Evolutionary conservation across 2,888 invertebrate genomes (phyloP).

Genomic region (Phengaris alcon): DNA sequence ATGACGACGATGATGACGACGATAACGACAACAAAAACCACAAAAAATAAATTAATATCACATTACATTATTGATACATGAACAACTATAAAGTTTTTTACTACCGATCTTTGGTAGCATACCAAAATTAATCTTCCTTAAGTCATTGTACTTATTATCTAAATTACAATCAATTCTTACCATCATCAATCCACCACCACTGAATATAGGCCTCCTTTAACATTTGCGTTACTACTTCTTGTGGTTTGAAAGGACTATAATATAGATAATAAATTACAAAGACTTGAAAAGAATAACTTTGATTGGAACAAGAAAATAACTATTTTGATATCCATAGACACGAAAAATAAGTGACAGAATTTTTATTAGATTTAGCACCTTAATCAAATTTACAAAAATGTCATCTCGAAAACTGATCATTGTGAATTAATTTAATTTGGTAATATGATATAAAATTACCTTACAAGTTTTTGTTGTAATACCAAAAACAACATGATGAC

Average conservation of each 20-base stretch:
- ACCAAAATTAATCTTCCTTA: neutral
- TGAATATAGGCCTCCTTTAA: slow-evolving; percentile 2
- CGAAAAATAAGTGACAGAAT: no score
- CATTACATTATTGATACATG: neutral
- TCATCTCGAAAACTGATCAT: neutral
- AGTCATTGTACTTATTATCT: neutral
- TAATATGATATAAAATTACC: neutral
- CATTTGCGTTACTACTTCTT: neutral
- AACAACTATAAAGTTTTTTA: neutral
- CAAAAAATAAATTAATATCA: neutral
- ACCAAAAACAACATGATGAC: neutral
- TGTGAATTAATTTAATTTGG: neutral
- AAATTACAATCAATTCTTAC: neutral
- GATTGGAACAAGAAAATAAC: neutral
- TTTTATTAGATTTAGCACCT: neutral
- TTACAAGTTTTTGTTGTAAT: neutral
- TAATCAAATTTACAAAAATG: neutral
- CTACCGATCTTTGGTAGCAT: neutral
- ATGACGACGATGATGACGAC: neutral
- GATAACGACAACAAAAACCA: neutral
- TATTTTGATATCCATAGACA: neutral
- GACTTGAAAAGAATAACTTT: neutral
- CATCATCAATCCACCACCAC: neutral
- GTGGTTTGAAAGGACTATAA: neutral
- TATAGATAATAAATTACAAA: neutral